Evolutionary conservation across 2,113 vertebrate species (phyloP).

Genomic region (Condylura cristata): DNA sequence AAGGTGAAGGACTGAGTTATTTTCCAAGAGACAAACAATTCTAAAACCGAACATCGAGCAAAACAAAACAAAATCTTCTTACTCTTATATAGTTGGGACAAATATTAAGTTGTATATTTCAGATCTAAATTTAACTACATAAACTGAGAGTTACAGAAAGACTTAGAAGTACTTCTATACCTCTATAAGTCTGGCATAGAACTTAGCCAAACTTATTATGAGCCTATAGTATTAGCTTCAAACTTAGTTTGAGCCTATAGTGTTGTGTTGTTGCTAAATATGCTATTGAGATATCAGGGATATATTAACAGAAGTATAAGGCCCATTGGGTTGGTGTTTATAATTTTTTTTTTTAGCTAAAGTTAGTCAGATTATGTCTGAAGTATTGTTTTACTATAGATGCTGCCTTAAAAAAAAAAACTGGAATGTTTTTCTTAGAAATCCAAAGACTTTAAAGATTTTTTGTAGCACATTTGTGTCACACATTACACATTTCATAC

Average conservation of each 20-base stretch:
- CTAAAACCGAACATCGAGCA: not conserved
- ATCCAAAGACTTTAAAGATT: slow-evolving; percentile 20
- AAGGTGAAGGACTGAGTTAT: not conserved
- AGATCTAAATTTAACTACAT: slow-evolving; percentile 20
- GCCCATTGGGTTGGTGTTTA: not conserved
- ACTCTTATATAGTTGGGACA: not conserved
- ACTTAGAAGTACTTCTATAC: not conserved
- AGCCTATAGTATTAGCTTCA: too few species aligned
- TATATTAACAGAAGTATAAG: slow-evolving; percentile 34
- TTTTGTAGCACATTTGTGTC: slow-evolving; percentile 12
- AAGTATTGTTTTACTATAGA: not conserved
- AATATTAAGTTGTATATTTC: slow-evolving; percentile 7
- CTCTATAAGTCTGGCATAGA: too few species aligned
- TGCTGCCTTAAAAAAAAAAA: slow-evolving; percentile 13
- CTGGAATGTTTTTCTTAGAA: not conserved
- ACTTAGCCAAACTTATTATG: too few species aligned
- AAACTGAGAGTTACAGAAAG: slow-evolving; percentile 32
- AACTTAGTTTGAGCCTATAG: not conserved
- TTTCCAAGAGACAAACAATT: not conserved
- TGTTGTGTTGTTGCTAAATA: not conserved
- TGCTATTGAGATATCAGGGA: not conserved
- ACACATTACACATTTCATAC: not conserved
- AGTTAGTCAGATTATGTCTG: not conserved
- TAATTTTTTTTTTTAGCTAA: slow-evolving; percentile 24
- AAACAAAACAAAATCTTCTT: not conserved